Percentiles rank a stretch among this genome's conserved stretches.
These are phyloP conservation scores for Drosophila ficusphila DNA, from an alignment of 1,140 invertebrate genomes.

Conservation along the genomic window DNA sequence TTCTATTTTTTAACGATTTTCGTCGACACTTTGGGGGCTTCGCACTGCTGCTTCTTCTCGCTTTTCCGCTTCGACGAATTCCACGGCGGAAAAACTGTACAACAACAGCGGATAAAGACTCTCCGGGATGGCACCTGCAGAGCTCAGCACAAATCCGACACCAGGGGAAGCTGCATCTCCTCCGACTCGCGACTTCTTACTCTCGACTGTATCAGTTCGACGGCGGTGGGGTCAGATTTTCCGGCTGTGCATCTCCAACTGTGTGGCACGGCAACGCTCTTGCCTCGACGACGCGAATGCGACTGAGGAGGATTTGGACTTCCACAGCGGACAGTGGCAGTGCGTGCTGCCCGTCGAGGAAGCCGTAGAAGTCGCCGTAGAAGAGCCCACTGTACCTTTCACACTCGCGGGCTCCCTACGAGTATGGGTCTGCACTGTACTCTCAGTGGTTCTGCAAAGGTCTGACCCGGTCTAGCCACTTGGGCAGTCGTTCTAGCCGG, in stretches of 20 bases:
- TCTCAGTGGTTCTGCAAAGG: background rate
- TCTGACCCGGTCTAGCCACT: conserved; percentile 31
- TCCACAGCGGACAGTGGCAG: conserved; percentile 25
- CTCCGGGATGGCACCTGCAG: background rate
- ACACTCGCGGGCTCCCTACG: conserved; percentile 28
- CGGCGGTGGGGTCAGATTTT: conserved; percentile 2
- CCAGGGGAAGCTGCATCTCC: conserved; percentile 25
- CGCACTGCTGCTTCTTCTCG: conserved; percentile 33
- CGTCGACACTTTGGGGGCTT: conserved; percentile 67
- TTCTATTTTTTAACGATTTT: conserved; percentile 78
- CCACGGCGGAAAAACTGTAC: conserved; percentile 44
- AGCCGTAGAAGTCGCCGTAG: conserved; percentile 59
- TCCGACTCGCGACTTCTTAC: background rate
- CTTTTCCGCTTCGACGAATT: conserved; percentile 36
- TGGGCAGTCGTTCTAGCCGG: conserved; percentile 34
- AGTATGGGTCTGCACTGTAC: background rate
- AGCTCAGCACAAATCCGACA: conserved; percentile 22
- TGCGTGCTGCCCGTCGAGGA: conserved; percentile 37
- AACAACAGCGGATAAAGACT: conserved; percentile 22
- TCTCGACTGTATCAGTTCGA: conserved; percentile 7
- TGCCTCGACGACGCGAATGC: conserved; percentile 61
- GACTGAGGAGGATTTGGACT: conserved; percentile 58
- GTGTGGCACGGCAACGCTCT: conserved; percentile 41
- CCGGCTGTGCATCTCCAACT: conserved; percentile 49
- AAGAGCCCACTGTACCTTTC: background rate